Conservation (phyloP, 1,140 invertebrate species). For the Acromyrmex charruanus region DNA sequence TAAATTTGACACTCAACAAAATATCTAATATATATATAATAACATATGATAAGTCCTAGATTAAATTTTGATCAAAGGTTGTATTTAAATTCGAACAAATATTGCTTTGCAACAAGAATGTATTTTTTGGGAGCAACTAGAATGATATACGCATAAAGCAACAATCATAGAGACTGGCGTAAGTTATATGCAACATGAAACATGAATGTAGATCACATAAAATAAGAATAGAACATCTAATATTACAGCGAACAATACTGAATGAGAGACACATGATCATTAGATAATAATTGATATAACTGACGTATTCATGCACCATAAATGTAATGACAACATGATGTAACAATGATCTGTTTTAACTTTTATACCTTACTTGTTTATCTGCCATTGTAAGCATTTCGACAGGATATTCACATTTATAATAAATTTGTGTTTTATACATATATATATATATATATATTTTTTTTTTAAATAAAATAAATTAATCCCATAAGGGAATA, state of each 20-base stretch:
- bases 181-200: slow-evolving; percentile 29
- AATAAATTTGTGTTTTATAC: slow-evolving; percentile 23
- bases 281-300: slow-evolving; percentile 26
- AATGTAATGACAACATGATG: slow-evolving; percentile 22
- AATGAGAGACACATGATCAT: slow-evolving; percentile 1
- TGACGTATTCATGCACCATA: slow-evolving; percentile 32
- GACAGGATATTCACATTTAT: slow-evolving; percentile 76
- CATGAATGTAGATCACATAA: neutral
- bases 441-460: too few relatives aligned
- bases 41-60: neutral
- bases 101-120: neutral
- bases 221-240: slow-evolving; percentile 19
- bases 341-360: slow-evolving; percentile 12
- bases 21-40: neutral
- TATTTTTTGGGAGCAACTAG: neutral
- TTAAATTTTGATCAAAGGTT: slow-evolving; percentile 17
- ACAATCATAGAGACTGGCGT: slow-evolving; percentile 9
- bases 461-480: neutral
- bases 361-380: slow-evolving; percentile 81
- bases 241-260: neutral
- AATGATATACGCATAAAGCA: slow-evolving; percentile 17
- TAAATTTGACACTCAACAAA: neutral
- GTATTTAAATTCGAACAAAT: neutral
- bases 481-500: neutral
- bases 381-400: slow-evolving; percentile 81